Evolutionary conservation across 2,888 invertebrate species (phyloP).

Genomic region (Conops quadrifasciatus): DNA sequence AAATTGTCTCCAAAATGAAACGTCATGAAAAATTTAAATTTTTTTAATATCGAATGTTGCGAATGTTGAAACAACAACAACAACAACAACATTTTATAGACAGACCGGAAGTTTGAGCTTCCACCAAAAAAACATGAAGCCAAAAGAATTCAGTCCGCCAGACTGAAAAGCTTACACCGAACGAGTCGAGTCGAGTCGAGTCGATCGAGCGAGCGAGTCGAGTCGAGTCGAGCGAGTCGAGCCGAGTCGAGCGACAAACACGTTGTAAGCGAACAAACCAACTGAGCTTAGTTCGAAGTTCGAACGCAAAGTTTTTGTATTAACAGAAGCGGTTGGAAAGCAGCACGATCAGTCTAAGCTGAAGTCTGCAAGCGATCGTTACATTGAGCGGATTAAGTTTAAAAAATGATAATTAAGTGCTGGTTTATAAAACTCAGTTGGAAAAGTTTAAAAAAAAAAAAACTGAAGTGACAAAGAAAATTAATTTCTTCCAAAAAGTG

Average conservation of each 20-base stretch:
- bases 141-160: too few species aligned
- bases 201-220: background rate
- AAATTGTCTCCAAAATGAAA: too few species aligned
- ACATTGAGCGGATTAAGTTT: conserved; percentile 41
- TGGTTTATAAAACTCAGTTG: too few species aligned
- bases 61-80: background rate
- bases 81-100: background rate
- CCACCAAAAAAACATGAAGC: too few species aligned
- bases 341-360: conserved; percentile 50
- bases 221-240: background rate
- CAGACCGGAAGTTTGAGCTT: background rate
- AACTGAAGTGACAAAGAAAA: too few species aligned
- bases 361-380: conserved; percentile 47
- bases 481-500: too few species aligned
- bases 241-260: background rate
- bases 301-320: background rate
- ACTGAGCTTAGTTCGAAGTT: background rate
- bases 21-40: too few species aligned
- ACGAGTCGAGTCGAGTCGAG: background rate
- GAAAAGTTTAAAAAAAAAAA: background rate
- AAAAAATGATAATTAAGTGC: background rate
- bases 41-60: too few species aligned
- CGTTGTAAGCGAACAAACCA: background rate
- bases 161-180: background rate
- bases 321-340: conserved; percentile 2